These are phyloP conservation scores for Sciurus niger DNA, from an alignment of 2,113 vertebrate species.

Conservation along the genomic window DNA sequence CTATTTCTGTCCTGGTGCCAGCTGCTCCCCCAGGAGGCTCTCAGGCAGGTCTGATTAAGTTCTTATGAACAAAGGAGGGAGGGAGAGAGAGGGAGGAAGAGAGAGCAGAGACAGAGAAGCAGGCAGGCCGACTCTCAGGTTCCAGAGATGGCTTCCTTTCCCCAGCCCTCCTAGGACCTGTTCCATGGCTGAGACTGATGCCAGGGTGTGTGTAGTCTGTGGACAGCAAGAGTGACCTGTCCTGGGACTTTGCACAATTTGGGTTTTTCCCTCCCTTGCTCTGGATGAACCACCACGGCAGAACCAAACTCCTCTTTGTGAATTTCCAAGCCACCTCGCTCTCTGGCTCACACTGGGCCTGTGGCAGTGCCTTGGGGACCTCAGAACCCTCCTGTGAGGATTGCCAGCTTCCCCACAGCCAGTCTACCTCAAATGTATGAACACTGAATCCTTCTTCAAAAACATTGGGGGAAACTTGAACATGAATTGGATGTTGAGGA, in stretches of 20 bases:
- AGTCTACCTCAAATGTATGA: too few relatives aligned
- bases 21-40: neutral
- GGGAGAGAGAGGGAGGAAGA: neutral
- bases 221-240: neutral
- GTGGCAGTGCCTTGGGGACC: neutral
- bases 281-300: neutral
- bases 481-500: neutral
- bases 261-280: neutral
- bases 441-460: neutral
- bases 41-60: constrained; percentile 59
- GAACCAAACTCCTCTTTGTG: neutral
- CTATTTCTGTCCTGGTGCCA: constrained; percentile 66
- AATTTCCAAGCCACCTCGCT: neutral
- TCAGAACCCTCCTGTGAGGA: neutral
- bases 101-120: neutral
- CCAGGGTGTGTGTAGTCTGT: neutral
- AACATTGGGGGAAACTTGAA: neutral
- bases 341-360: neutral
- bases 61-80: constrained; percentile 61
- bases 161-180: neutral
- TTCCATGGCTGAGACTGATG: neutral
- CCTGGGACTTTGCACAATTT: neutral
- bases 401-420: neutral
- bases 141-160: neutral
- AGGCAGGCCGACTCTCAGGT: neutral